Base-by-base conservation (phyloP, 2,797 vertebrate species). In the Lutjanus argentimaculatus region DNA sequence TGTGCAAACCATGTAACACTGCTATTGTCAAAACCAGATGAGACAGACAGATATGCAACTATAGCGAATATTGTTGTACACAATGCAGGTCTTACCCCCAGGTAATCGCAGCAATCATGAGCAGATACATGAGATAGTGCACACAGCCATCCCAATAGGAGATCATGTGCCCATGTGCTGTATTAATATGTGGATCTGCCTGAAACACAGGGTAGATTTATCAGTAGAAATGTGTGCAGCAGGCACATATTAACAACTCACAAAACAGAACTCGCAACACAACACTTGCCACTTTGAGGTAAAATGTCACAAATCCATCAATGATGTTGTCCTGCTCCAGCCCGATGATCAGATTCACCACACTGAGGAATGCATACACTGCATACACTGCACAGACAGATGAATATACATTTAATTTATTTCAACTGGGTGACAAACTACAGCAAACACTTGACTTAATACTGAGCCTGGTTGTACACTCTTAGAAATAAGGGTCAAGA, bases 61-160 rank as follows among this genome's bases (percentile, higher is more conserved):
- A n/a, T n/a, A n/a, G n/a, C n/a, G n/a, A n/a, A n/a, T n/a, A n/a
- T n/a, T n/a, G n/a, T n/a, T n/a, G n/a, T n/a, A n/a, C n/a, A n/a
- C n/a, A n/a, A n/a, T n/a, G 21, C 22, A 52, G 15, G 25, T 92
- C 97, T 95, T 96, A 99, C 98, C 98, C 98, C 98, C 98, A 99
- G 0, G 97, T 97, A 15, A 99, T 98, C 1, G 98, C 98, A 56
- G 97, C 95, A 80, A 99, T 97, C 97, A 99, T 98, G 85, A 98
- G 88, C 80, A 99, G 95, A 89, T 99, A 99, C 97, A 99, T 98
- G 82, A 99, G 95, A 80, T 99, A 99, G 85, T 99, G 98, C 15
- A 94, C 96, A 0, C 97, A 98, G 78, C 98, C 98, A 19, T 99
- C 97, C 98, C 98, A 99, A 30, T 98, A 99, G 85, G 97, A 98